Base-by-base conservation (phyloP, 2,797 vertebrate genomes). In the Apogon talboti region DNA sequence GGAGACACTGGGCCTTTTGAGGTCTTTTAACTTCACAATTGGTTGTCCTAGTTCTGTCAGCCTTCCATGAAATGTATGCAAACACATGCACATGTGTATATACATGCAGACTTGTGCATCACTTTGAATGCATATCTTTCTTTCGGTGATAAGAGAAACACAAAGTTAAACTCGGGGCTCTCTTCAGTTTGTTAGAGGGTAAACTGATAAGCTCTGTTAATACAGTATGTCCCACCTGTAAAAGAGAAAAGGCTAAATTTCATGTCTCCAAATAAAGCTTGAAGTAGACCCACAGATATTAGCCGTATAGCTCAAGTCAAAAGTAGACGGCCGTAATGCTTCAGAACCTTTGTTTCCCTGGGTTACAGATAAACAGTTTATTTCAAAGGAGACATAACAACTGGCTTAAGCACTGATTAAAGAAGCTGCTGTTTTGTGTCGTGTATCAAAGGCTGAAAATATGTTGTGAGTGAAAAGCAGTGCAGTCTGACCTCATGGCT, bases 11-110 rank as follows among this genome's bases (percentile, higher is more conserved):
- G 79, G 69, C 74, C 80, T 85, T 83, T 73, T 79, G 76, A 83
- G 84, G 50, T 86, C 81, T 85, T 87, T 87, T 83, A 85, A 87
- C 84, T 81, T 82, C 76, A 88, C 86, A 86, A 88, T 76, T 79
- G 84, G 72, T 74, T 89, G 87, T 81, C 89, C 88, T 71, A 89
- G 75, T 87, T 91, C 82, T 91, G 87, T 89, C 88, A 89, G 48
- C 61, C 28, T 56, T 75, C 74, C 56, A 63, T 33, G 37, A 58
- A 72, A 48, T 58, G 57, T 6, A 21, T 57, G 63, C 59, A 77
- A 76, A 81, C 48, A 52, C 63, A 76, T 62, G 53, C 11, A 0
- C 37, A 16, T 53, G 13, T 76, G 14, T 65, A 13, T 50, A 16
- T 60, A 30, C 46, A 52, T 16, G 21, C 43, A 30, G 45, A 12